Percentiles rank a stretch among this genome's conserved stretches.
Evolutionary conservation across 2,113 vertebrate species (phyloP).

Genomic region (Passer montanus): DNA sequence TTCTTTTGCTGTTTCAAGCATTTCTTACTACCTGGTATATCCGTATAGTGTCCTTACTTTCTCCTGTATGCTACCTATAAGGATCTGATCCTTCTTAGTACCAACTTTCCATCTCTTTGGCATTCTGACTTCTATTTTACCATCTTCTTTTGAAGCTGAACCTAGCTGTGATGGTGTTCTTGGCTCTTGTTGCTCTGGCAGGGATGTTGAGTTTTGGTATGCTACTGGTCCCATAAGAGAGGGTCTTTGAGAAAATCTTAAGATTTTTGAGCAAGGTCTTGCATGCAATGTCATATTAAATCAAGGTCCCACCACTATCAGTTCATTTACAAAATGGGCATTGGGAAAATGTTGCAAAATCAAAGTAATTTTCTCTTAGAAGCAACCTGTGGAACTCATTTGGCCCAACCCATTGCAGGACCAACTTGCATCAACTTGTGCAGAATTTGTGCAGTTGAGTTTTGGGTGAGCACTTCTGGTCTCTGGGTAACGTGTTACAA

Average conservation of each 20-base stretch:
- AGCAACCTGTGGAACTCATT: neutral
- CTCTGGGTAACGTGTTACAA: neutral
- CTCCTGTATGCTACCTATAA: neutral
- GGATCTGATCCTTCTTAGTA: neutral
- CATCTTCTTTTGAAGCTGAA: neutral
- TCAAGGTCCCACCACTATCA: neutral
- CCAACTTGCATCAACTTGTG: neutral
- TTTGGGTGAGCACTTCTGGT: neutral
- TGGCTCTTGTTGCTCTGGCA: neutral
- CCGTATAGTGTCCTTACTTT: neutral
- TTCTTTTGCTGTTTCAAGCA: neutral
- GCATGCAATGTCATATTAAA: neutral
- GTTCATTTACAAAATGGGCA: neutral
- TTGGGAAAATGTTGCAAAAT: neutral
- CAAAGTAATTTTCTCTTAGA: neutral
- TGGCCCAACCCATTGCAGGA: neutral
- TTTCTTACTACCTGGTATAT: neutral
- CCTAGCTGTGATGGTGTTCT: neutral
- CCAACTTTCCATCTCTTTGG: neutral
- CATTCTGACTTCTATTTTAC: neutral
- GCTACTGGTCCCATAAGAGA: neutral
- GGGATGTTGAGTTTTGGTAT: neutral
- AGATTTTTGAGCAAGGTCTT: neutral
- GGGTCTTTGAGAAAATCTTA: neutral
- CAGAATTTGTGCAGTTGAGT: neutral